Evolutionary conservation across 2,113 vertebrate genomes (phyloP).

Genomic region (Halcyon senegalensis): DNA sequence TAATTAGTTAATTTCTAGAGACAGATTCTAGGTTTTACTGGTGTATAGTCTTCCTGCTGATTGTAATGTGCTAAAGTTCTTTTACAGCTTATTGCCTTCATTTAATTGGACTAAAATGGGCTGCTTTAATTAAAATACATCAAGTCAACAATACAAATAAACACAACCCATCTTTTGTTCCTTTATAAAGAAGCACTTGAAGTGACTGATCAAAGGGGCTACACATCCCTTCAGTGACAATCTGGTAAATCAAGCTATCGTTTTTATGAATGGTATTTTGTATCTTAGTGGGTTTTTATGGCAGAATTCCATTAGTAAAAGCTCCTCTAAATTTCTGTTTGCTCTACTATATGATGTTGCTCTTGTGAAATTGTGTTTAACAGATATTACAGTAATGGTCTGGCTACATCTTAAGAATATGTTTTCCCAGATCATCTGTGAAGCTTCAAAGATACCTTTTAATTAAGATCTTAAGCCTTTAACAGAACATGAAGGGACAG

Average conservation of each 20-base stretch:
- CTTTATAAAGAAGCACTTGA: constrained; percentile 24
- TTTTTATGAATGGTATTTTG: constrained; percentile 18
- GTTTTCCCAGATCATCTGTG: neutral
- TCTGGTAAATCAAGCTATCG: neutral
- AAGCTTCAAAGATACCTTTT: neutral
- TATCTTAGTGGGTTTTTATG: neutral
- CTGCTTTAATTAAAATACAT: constrained; percentile 6
- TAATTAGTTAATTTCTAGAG: neutral
- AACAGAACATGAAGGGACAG: neutral
- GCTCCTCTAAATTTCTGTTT: neutral
- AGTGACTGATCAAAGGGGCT: constrained; percentile 3
- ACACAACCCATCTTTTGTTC: neutral
- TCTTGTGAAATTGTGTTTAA: neutral
- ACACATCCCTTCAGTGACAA: neutral
- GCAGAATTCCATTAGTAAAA: neutral
- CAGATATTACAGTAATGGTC: neutral
- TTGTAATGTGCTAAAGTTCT: neutral
- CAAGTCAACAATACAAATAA: constrained; percentile 9
- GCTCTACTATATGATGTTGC: neutral
- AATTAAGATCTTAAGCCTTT: neutral
- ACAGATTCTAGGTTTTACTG: neutral
- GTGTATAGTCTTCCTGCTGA: neutral
- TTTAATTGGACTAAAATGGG: neutral
- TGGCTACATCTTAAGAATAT: neutral
- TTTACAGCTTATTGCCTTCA: neutral